Evolutionary conservation across 2,888 invertebrate genomes (phyloP), one percentile per base, ranked within the genome.

Genomic region (Ceramica pisi): DNA sequence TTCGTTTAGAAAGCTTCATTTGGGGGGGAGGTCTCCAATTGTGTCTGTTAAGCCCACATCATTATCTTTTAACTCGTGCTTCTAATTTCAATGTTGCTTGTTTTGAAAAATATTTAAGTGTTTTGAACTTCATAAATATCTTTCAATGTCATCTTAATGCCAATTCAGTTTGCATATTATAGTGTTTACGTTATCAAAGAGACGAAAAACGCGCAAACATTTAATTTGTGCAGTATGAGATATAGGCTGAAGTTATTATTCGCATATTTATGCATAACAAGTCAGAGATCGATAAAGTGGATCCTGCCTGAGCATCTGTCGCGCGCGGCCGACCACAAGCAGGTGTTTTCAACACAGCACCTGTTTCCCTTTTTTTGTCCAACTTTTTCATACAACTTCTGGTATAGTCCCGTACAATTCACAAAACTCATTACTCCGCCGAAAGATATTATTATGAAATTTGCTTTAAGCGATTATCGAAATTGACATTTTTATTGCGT

Each of bases 361-460:
- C 94, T 95, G 94, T 94, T 94, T 89, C 87, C 88, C 85, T 88
- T 92, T 94, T 94, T 94, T 93, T 93, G 88, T 90, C 68, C 82
- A 84, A 71, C 83, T 87, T 89, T 86, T 86, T 84, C 82, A 70
- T 82, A 78, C 70, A 75, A 81, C 72, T 81, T 81, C 84, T 81
- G 78, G 61, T 81, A 79, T 67, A 75, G 81, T 73, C 71, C 77
- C 80, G 78, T 80, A 77, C 75, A 78, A 64, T 82, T 83, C 78
- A 76, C 65, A 66, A 81, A 78, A 78, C 75, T 77, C 81, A 85
- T 86, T 80, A 86, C 67, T 59, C 55, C 60, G 67, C 61, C 21
- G 44, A 51, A 65, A 75, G 44, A 57, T 44, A 48, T 64, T 31
- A 66, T 80, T 78, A 68, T 61, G 64, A 62, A 67, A 48, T 69